Evolutionary conservation across 37 sponge, comb jelly and placozoan genomes (phyloP), one percentile per base, ranked within the genome.

Genomic region (Spongia lamella): DNA sequence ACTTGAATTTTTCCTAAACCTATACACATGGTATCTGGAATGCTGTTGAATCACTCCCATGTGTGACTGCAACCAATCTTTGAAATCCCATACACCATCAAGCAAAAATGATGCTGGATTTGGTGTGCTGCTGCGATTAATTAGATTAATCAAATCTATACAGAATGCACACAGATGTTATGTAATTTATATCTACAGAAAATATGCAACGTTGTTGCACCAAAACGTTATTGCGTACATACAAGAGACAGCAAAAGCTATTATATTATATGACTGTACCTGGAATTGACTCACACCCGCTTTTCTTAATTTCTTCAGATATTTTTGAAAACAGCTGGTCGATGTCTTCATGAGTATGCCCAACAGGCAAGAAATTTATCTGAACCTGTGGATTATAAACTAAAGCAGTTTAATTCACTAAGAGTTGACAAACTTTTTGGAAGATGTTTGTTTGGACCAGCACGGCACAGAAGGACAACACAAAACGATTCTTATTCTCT

Each of bases 401-500:
- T 19, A 14, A 52, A 19, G 17, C 17, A 52, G 17, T 14, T 17
- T 52, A 17, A 19, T 17, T 52, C 17, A 19, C 53, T 19, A 52
- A 52, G 17, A 52, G 53, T 14, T 17, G 16, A 52, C 35, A 38
- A 61, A 79, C 80, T 63, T 79, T 79, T 24, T 57, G 59, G 33
- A 79, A 79, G 7, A 79, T 22, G 22, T 39, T 39, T 17, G 59
- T 17, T 16, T 56, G 47, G 1, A 79, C 80, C 16, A 79, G 80
- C 17, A 70, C 21, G 19, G 80, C 61, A 57, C 66, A 70, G 43
- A 79, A 79, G 14, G 60, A 17, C 25, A 79, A 21, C 3, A 79
- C 29, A 37, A 40, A 79, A 39, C 59, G 69, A 51, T 79, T 70
- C 34, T 79, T 79, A 53, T 79, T 79, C 24, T 79, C 80, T 43